A percentile compares a stretch with the other conserved stretches of the same genome.
Evolutionary conservation across 2,888 invertebrate genomes (phyloP).

Genomic region (Brenthis hecate): DNA sequence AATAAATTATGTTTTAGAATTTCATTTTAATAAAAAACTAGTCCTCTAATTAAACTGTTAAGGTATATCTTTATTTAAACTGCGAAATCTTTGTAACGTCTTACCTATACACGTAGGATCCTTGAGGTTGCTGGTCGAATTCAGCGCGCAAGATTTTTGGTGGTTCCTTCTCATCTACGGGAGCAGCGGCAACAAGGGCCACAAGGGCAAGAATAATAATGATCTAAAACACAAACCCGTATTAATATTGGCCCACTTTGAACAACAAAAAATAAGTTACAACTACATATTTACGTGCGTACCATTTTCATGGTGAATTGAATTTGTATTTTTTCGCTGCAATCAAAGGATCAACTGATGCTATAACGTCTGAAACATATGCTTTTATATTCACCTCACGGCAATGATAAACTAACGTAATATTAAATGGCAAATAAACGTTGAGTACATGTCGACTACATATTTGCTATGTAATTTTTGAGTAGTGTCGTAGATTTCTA

Average conservation of each 20-base stretch:
- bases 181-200: conserved; percentile 56
- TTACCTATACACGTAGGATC: conserved; percentile 58
- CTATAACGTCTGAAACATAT: conserved; percentile 51
- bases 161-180: conserved; percentile 46
- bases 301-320: conserved; percentile 11
- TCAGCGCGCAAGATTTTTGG: conserved; percentile 54
- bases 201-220: conserved; percentile 61
- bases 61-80: too few relatives aligned
- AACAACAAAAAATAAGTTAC: background rate
- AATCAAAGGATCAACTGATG: conserved; percentile 70
- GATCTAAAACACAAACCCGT: conserved; percentile 44
- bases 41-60: too few relatives aligned
- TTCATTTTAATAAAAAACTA: too few relatives aligned
- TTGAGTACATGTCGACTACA: conserved; percentile 4
- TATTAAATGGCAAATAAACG: conserved; percentile 53
- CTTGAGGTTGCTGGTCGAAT: conserved; percentile 56
- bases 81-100: background rate
- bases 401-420: conserved; percentile 56
- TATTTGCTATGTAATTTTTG: background rate
- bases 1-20: too few relatives aligned
- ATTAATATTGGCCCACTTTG: background rate
- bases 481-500: conserved; percentile 9
- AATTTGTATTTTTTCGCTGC: conserved; percentile 52
- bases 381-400: conserved; percentile 73
- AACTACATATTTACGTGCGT: background rate